Percentiles rank a stretch among this genome's conserved stretches.
Conservation (phyloP, 53 echinoderm and acorn worm species). For the Antedon mediterranea region DNA sequence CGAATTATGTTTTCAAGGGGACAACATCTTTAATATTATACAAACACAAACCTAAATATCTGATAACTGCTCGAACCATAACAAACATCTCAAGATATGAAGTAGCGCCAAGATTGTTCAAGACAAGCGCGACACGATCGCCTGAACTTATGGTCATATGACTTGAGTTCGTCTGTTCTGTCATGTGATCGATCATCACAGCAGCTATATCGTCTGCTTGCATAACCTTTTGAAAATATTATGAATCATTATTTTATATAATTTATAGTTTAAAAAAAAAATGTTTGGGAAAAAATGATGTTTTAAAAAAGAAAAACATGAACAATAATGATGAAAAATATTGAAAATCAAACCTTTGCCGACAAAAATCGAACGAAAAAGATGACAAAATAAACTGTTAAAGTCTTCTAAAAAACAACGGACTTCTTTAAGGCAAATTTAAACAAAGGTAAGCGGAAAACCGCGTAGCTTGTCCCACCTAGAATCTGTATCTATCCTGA, state of each 20-base stretch:
- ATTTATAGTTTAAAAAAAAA: background rate
- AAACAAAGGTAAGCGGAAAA: too few relatives aligned
- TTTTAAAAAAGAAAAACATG: background rate
- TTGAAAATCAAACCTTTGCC: too few relatives aligned
- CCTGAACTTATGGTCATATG: slow-evolving; percentile 22
- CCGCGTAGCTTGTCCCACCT: too few relatives aligned
- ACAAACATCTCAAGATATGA: slow-evolving; percentile 28
- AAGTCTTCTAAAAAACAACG: too few relatives aligned
- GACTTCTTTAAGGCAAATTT: too few relatives aligned
- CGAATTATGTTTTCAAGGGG: too few relatives aligned
- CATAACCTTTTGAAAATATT: too few relatives aligned
- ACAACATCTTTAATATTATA: too few relatives aligned
- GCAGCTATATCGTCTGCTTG: slow-evolving; percentile 24
- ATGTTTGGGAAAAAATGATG: background rate
- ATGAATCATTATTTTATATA: background rate
- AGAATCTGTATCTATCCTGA: too few relatives aligned
- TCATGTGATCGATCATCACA: slow-evolving; percentile 54
- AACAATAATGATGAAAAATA: background rate
- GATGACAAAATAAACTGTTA: too few relatives aligned
- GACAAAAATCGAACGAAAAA: too few relatives aligned
- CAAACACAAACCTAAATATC: slow-evolving; percentile 19
- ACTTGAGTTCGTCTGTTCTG: slow-evolving; percentile 13
- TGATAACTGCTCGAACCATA: slow-evolving; percentile 21
- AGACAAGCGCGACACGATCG: slow-evolving; percentile 26
- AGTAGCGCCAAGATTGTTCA: slow-evolving; percentile 45